Base-by-base conservation (phyloP, 2,113 vertebrate genomes). In the Ornithorhynchus anatinus region DNA sequence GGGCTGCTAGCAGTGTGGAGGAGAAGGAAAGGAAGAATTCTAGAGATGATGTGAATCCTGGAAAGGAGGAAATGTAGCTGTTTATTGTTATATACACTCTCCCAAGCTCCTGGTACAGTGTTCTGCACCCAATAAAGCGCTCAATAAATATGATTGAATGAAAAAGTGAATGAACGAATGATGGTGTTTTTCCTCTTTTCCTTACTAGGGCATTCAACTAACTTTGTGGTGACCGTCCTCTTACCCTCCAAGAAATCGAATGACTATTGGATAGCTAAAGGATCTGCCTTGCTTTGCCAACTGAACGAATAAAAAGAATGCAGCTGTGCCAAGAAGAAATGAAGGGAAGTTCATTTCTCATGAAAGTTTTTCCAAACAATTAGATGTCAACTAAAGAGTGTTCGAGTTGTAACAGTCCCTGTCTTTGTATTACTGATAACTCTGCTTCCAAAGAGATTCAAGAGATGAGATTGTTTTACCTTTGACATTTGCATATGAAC, bases 251-350 rank as follows among this genome's bases (percentile, higher is more conserved):
- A 91, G 35, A 82, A 47, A 31, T 51, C 86, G 66, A 94, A 69
- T 7, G 91, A 94, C 58, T 96, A 95, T 43, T 94, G 92, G 92
- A 93, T 95, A 63, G 90, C 92, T 63, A 95, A 96, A 89, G 91
- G 86, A 4, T 93, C 92, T 0, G 91, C 91, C 14, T 72, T 95
- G 32, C 91, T 95, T 69, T 95, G 92, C 77, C 89, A 95, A 59
- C 67, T 95, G 51, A 87, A 89, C 64, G 94, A 95, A 22, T 94
- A 84, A 91, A 8, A n/a, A 51, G 10, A 8, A 6, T 9, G 6
- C 6, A 5, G 2, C 58, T 75, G 25, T 2, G 14, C 3, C 27
- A 29, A 7, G 15, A 22, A 10, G 35, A n/a, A 56, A 43, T 25
- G 62, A 9, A 16, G 15, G 29, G 20, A 29, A 43, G 35, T 39